Percentiles rank a stretch among this genome's conserved stretches.
Conservation (phyloP, 30 jellyfish, hydroid and myxozoan species). For the Catostylus mosaicus region DNA sequence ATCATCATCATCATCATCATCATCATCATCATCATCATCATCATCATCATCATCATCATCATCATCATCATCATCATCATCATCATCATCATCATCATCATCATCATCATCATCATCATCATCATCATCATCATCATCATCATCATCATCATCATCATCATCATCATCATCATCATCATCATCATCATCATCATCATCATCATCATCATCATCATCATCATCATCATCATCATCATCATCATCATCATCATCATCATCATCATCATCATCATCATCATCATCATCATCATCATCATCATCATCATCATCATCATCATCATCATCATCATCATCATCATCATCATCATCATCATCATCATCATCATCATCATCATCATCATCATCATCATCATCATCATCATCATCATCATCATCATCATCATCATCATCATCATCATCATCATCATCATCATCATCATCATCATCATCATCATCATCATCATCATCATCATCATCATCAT, state of each 20-base stretch:
- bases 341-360: conserved; percentile 32
- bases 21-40: conserved; percentile 32
- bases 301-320: conserved; percentile 25
- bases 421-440: conserved; percentile 28
- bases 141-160: conserved; percentile 26
- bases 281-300: conserved; percentile 29
- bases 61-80: conserved; percentile 30
- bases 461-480: conserved; percentile 36
- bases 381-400: conserved; percentile 21
- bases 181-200: conserved; percentile 33
- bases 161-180: conserved; percentile 26
- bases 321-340: conserved; percentile 32
- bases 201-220: conserved; percentile 32
- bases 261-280: conserved; percentile 21
- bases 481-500: conserved; percentile 35
- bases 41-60: conserved; percentile 32
- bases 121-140: conserved; percentile 25
- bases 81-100: conserved; percentile 17
- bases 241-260: conserved; percentile 33
- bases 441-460: conserved; percentile 40
- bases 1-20: conserved; percentile 33
- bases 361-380: conserved; percentile 33
- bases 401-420: conserved; percentile 36
- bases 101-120: conserved; percentile 20
- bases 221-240: conserved; percentile 32